phyloP scores from a whole-genome alignment of 2,888 invertebrate genomes.

The Willowsia nigromaculata region DNA sequence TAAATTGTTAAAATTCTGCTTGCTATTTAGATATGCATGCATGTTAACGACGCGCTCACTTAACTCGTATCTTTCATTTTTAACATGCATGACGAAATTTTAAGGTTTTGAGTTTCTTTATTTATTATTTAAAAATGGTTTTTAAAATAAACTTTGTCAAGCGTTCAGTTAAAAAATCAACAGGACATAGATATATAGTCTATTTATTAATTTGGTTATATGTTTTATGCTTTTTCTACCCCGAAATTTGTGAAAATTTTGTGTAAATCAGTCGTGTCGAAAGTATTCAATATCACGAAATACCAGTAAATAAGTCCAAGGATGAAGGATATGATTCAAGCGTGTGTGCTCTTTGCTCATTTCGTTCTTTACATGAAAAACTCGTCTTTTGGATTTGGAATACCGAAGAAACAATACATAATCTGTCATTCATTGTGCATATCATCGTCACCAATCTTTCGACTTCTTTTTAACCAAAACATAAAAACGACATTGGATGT shows the following conservation, averaged over 20 bases:
- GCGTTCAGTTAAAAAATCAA: not conserved
- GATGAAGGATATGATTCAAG: not conserved
- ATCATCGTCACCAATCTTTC: constrained; percentile 30
- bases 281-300: constrained; percentile 19
- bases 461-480: not conserved
- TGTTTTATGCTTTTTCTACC: not conserved
- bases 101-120: too few species aligned
- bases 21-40: too few species aligned
- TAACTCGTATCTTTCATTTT: too few species aligned
- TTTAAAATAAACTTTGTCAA: too few species aligned
- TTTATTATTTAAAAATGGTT: too few species aligned
- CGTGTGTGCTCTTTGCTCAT: constrained; percentile 8
- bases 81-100: too few species aligned
- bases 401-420: constrained; percentile 24
- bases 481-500: not conserved
- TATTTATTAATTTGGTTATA: not conserved
- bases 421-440: constrained; percentile 48
- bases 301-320: not conserved
- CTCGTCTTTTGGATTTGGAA: constrained; percentile 16
- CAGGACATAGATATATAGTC: not conserved
- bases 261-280: constrained; percentile 15
- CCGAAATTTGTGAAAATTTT: not conserved
- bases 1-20: too few species aligned
- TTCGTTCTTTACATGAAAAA: not conserved
- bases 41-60: too few species aligned